Evolutionary conservation across 2,888 invertebrate genomes (phyloP).

Genomic region (Drosophila pegasa): DNA sequence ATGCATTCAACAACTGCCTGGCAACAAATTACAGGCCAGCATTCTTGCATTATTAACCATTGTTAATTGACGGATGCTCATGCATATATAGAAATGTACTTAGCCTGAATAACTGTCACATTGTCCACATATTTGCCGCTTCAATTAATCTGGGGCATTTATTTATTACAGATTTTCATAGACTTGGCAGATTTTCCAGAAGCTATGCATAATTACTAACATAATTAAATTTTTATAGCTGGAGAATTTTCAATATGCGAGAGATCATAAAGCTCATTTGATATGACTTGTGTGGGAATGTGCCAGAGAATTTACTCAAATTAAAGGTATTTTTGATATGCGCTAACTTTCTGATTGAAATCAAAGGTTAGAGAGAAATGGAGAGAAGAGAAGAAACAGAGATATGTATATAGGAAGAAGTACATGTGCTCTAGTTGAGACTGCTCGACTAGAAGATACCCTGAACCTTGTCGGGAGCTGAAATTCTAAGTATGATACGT

Average conservation of each 20-base stretch:
- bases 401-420: background rate
- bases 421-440: too few species aligned
- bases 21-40: slow-evolving; percentile 35
- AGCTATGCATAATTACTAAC: background rate
- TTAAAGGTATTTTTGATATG: background rate
- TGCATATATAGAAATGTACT: background rate
- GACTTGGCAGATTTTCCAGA: background rate
- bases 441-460: too few species aligned
- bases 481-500: too few species aligned
- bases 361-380: background rate
- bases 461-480: too few species aligned
- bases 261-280: background rate
- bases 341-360: background rate
- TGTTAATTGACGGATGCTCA: slow-evolving; percentile 58
- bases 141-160: background rate
- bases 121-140: background rate
- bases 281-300: too few species aligned
- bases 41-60: slow-evolving; percentile 68
- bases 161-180: background rate
- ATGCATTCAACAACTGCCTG: slow-evolving; percentile 31
- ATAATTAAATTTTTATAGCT: background rate
- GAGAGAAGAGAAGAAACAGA: background rate
- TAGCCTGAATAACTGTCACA: background rate
- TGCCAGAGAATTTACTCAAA: background rate
- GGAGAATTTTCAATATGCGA: background rate